phyloP scores from a whole-genome alignment of 2,888 invertebrate genomes.

The Anaspis maculata region DNA sequence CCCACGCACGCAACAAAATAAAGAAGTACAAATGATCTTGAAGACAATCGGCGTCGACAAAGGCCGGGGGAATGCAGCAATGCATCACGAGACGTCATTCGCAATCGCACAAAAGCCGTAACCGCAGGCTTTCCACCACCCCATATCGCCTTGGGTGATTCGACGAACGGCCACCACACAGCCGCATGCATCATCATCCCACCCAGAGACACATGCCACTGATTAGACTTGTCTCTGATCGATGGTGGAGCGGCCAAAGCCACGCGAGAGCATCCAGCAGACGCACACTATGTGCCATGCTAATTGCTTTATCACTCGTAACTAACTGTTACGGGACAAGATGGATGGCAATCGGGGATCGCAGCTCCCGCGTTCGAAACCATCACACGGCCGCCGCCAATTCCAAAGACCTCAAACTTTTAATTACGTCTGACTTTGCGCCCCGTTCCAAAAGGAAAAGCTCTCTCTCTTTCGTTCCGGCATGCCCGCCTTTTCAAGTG shows the following conservation, averaged over 20 bases:
- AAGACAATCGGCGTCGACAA: no score
- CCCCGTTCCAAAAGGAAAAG: no score
- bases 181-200: conserved; percentile 13
- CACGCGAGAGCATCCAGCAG: conserved; percentile 2
- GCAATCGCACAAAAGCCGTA: no score
- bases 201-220: conserved; percentile 14
- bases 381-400: not conserved
- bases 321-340: conserved; percentile 13
- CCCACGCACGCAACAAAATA: no score
- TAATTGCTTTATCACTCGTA: conserved; percentile 22
- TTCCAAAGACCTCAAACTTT: not conserved
- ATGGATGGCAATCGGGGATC: not conserved
- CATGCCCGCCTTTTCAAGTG: no score
- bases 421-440: not conserved
- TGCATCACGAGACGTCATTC: no score
- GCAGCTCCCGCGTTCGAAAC: not conserved
- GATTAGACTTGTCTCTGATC: conserved; percentile 16
- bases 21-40: no score
- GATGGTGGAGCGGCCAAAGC: conserved; percentile 9
- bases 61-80: no score
- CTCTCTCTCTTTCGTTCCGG: no score
- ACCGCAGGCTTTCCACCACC: no score
- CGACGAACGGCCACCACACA: no score
- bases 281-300: conserved; percentile 12
- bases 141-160: no score